Evolutionary conservation across 1,140 invertebrate species (phyloP).

Genomic region (Lordiphosa collinella): DNA sequence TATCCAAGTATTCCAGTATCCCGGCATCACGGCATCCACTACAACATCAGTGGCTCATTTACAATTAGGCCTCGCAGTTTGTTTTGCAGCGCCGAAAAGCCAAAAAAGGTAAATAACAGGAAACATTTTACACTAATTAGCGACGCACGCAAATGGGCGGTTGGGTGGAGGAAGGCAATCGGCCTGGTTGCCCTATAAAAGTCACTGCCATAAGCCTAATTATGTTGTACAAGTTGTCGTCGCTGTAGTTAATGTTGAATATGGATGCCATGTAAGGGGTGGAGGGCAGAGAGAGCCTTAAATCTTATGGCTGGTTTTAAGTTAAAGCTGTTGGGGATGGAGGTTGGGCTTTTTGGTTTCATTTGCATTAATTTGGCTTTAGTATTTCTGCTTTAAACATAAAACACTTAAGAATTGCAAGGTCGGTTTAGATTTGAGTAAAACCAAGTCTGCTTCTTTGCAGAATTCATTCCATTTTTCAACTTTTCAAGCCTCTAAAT

Average conservation of each 20-base stretch:
- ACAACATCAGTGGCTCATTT: slow-evolving; percentile 43
- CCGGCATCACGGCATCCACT: slow-evolving; percentile 22
- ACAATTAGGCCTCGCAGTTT: slow-evolving; percentile 47
- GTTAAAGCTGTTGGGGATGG: not conserved
- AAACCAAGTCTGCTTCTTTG: too few species aligned
- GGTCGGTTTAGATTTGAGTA: too few species aligned
- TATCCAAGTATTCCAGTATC: slow-evolving; percentile 42
- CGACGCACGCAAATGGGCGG: slow-evolving; percentile 71
- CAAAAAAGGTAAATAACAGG: slow-evolving; percentile 77
- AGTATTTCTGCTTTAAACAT: too few species aligned
- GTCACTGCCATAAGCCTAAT: slow-evolving; percentile 72
- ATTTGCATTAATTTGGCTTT: slow-evolving; percentile 51
- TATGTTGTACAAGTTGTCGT: slow-evolving; percentile 68
- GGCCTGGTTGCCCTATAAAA: slow-evolving; percentile 38
- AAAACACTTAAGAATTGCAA: too few species aligned
- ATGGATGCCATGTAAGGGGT: slow-evolving; percentile 7
- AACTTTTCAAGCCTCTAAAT: too few species aligned
- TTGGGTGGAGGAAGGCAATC: not conserved
- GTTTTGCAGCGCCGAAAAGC: slow-evolving; percentile 61
- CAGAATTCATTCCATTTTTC: too few species aligned
- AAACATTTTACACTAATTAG: slow-evolving; percentile 78
- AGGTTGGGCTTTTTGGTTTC: slow-evolving; percentile 10
- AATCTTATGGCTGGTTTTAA: slow-evolving; percentile 32
- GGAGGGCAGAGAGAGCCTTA: not conserved
- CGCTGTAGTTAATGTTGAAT: slow-evolving; percentile 32